Conservation (phyloP, 2,113 vertebrate genomes). For the Sitta europaea region DNA sequence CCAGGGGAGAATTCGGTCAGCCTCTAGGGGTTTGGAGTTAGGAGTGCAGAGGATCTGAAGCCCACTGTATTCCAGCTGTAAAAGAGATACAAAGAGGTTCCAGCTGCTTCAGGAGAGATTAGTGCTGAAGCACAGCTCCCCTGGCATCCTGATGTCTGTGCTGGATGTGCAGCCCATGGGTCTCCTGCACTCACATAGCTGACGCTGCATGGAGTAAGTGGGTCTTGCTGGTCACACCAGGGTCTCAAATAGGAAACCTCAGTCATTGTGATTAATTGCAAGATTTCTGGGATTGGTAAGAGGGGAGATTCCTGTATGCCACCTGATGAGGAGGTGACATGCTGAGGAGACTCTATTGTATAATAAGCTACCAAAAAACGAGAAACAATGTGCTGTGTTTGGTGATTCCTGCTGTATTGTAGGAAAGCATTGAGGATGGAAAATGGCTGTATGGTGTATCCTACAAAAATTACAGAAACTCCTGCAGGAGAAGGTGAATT, state of each 20-base stretch:
- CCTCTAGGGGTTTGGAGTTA: neutral
- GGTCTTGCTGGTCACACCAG: neutral
- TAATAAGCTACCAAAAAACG: neutral
- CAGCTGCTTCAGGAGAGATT: neutral
- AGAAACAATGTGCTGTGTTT: neutral
- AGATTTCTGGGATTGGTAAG: neutral
- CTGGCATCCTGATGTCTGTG: neutral
- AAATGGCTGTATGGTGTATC: neutral
- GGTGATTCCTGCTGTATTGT: neutral
- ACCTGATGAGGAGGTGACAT: neutral
- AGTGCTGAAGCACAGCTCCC: neutral
- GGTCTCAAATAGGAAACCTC: neutral
- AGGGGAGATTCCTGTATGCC: neutral
- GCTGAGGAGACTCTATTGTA: neutral
- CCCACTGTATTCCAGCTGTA: neutral
- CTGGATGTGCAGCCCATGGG: neutral
- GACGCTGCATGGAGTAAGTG: neutral
- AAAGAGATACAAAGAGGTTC: neutral
- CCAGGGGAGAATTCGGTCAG: neutral
- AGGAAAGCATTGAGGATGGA: neutral
- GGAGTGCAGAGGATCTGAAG: neutral
- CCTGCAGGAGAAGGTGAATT: neutral
- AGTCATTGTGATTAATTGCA: neutral
- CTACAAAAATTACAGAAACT: neutral
- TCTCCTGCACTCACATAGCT: neutral